These are phyloP conservation scores for Australoheros scitulus DNA, from an alignment of 2,113 vertebrate genomes.

Conservation along the genomic window DNA sequence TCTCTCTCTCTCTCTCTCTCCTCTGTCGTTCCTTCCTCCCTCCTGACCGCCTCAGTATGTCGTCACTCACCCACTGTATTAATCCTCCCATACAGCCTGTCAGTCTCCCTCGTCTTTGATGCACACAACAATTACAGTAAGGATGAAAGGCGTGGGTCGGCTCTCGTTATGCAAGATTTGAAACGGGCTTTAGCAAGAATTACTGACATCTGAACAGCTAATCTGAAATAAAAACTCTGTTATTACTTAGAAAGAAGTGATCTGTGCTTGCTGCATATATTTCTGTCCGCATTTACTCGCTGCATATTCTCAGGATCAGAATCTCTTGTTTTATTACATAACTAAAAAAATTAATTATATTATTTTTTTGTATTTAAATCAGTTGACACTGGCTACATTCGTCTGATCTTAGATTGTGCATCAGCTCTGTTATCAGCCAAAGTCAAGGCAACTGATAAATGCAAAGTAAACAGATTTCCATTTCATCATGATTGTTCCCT, in stretches of 20 bases:
- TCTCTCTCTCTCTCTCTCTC: conserved; percentile 12
- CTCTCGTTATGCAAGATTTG: conserved; percentile 64
- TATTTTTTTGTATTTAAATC: not conserved
- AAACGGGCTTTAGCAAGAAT: conserved; percentile 42
- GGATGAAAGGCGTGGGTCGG: conserved; percentile 64
- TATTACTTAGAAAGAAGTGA: conserved; percentile 29
- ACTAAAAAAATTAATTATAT: not conserved
- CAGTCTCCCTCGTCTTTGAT: conserved; percentile 70
- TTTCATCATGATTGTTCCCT: conserved; percentile 38
- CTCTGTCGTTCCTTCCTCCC: conserved; percentile 11
- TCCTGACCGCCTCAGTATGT: conserved; percentile 45
- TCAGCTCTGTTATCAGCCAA: conserved; percentile 3
- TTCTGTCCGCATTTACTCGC: not conserved
- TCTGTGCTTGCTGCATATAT: not conserved
- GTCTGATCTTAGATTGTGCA: not conserved
- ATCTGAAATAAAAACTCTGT: conserved; percentile 60
- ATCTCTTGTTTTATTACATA: not conserved
- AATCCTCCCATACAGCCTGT: conserved; percentile 71
- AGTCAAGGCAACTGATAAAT: conserved; percentile 15
- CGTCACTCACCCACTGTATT: conserved; percentile 68
- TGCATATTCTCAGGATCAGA: not conserved
- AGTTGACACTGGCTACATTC: not conserved
- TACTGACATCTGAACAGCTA: conserved; percentile 56
- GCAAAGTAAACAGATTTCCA: conserved; percentile 8
- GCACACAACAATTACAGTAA: conserved; percentile 71